phyloP scores from a whole-genome alignment of 1,140 invertebrate species.

The Trypoxylus dichotomus region DNA sequence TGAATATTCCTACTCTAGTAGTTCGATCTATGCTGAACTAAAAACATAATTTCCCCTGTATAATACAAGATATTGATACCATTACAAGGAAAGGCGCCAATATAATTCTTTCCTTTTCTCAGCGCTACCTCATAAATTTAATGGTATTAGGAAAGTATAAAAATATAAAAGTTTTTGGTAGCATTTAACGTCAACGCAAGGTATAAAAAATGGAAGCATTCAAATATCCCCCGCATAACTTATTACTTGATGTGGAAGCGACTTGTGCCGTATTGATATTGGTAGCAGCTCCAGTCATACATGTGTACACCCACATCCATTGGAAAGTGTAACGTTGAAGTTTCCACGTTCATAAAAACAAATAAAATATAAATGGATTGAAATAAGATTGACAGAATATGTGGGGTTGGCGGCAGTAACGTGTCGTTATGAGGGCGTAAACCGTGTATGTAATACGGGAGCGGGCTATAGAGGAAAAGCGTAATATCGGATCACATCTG shows the following conservation, averaged over 20 bases:
- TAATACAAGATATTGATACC: too few species aligned
- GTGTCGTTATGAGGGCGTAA: constrained; percentile 46
- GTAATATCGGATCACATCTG: constrained; percentile 47
- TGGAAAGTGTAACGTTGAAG: not conserved
- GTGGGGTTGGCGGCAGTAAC: constrained; percentile 25
- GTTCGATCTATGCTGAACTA: too few species aligned
- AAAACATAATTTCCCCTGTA: too few species aligned
- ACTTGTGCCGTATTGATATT: not conserved
- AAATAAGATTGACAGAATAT: constrained; percentile 38
- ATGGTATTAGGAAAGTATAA: not conserved
- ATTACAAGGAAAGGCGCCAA: too few species aligned
- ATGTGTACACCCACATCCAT: not conserved
- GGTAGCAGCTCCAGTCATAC: not conserved
- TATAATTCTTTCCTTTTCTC: not conserved
- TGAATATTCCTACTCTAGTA: too few species aligned
- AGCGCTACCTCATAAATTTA: not conserved
- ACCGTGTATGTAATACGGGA: constrained; percentile 47
- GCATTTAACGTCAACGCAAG: not conserved
- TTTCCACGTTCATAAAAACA: constrained; percentile 25
- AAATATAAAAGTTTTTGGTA: not conserved
- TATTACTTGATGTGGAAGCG: not conserved
- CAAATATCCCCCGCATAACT: not conserved
- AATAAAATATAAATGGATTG: constrained; percentile 28
- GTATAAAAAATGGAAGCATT: constrained; percentile 2
- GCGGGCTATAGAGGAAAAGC: constrained; percentile 33